These are phyloP conservation scores for Phorcus lineatus DNA, from an alignment of 2,888 invertebrate species.

Conservation along the genomic window DNA sequence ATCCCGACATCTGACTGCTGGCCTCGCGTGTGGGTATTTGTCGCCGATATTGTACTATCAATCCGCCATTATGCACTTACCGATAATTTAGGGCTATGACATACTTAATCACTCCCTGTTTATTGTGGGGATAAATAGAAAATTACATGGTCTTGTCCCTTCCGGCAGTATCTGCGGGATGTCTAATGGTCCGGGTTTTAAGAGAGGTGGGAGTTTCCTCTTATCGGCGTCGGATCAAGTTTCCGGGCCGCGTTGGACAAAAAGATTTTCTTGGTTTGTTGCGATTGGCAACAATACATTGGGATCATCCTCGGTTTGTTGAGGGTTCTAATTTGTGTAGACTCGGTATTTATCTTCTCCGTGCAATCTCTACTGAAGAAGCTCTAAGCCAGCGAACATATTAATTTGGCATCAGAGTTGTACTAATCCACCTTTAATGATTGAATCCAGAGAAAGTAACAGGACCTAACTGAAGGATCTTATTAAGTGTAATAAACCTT, in stretches of 20 bases:
- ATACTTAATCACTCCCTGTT: background rate
- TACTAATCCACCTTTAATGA: too few relatives aligned
- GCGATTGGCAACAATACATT: background rate
- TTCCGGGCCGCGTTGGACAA: constrained; percentile 5
- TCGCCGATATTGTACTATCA: background rate
- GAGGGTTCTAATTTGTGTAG: background rate
- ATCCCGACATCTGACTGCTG: too few relatives aligned
- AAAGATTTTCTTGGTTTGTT: background rate
- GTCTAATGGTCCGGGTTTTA: constrained; percentile 5
- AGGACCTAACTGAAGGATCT: too few relatives aligned
- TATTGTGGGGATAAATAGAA: background rate
- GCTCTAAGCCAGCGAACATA: too few relatives aligned
- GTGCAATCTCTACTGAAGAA: too few relatives aligned
- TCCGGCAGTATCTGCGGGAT: background rate
- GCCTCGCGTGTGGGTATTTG: constrained; percentile 17
- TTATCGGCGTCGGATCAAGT: constrained; percentile 18
- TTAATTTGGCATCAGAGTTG: too few relatives aligned
- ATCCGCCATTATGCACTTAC: constrained; percentile 1
- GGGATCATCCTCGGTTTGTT: background rate
- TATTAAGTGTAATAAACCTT: too few relatives aligned
- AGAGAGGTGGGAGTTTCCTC: background rate
- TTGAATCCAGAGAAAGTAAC: too few relatives aligned
- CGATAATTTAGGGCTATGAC: constrained; percentile 12
- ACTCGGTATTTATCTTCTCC: background rate
- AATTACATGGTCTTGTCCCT: background rate